Evolutionary conservation across 2,888 invertebrate genomes (phyloP), one percentile per base, ranked within the genome.

Genomic region (Leptarthrus brevirostris): DNA sequence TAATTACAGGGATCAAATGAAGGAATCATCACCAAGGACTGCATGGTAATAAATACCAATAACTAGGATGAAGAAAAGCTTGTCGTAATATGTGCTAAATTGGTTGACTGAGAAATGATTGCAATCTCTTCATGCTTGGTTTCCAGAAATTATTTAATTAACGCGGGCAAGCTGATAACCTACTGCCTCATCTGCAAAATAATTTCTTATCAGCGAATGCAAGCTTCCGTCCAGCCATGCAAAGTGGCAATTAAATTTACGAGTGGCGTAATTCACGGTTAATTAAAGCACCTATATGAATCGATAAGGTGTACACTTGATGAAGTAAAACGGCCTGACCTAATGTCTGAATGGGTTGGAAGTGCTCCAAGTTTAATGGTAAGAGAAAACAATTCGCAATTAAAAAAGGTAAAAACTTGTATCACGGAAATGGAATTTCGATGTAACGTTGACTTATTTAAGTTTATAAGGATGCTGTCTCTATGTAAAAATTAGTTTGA

Each of bases 181-280:
- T 20, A 36, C 0, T 20, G 34, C 24, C 16, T 36, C 61, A 34
- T 34, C 10, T 18, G 40, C 18, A 18, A 16, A 18, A n/a, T 12
- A 20, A 18, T 8, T 44, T 40, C 61, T 61, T 61, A 61, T 61
- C 61, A 30, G 36, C 61, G 61, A 40, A 61, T 61, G 36, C 61
- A 61, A 61, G 8, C 20, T 20, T 61, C 61, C 61, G 61, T 61
- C 40, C 61, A 61, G 36, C 61, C 61, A 40, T 61, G 18, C 61
- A 61, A 36, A 36, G 61, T 8, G 44, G 61, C 61, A 61, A 61
- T 61, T 61, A 61, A 61, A 16, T 61, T 61, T 61, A 61, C 61
- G 61, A 61, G 61, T 61, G 61, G 61, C 61, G 40, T 61, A 61
- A 61, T 61, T 61, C 40, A 61, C 61, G 61, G 26, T 61, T 61